These are phyloP conservation scores for Mythimna albipuncta DNA, from an alignment of 2,888 invertebrate genomes.

Conservation along the genomic window DNA sequence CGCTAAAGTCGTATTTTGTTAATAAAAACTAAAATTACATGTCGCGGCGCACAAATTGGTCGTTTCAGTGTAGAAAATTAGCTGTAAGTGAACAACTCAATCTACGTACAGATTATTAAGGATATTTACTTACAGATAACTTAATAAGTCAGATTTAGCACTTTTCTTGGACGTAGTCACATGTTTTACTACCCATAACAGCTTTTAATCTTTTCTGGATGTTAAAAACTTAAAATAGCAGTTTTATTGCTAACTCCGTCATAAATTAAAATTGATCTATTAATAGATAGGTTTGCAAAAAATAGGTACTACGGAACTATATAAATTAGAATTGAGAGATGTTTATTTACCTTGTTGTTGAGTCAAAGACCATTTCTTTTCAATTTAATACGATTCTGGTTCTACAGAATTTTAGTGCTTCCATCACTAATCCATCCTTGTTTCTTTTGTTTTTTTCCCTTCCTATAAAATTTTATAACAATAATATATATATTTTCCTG, in stretches of 20 bases:
- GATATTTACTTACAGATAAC: slow-evolving; percentile 78
- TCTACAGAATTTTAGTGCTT: too few relatives aligned
- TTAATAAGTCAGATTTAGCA: slow-evolving; percentile 79
- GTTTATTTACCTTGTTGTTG: too few relatives aligned
- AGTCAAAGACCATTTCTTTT: too few relatives aligned
- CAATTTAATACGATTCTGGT: too few relatives aligned
- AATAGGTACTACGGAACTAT: neutral
- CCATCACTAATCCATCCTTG: too few relatives aligned
- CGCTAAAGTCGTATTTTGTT: slow-evolving; percentile 50
- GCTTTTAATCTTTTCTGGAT: slow-evolving; percentile 72
- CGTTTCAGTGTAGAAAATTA: slow-evolving; percentile 68
- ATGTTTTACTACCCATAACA: slow-evolving; percentile 76
- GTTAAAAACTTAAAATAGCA: slow-evolving; percentile 65
- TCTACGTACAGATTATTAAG: slow-evolving; percentile 69
- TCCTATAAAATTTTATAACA: too few relatives aligned
- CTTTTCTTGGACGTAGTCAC: slow-evolving; percentile 66
- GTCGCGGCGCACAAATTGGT: slow-evolving; percentile 61
- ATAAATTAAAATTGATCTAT: slow-evolving; percentile 70
- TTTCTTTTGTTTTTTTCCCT: too few relatives aligned
- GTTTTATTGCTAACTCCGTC: slow-evolving; percentile 64
- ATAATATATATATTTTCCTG: too few relatives aligned
- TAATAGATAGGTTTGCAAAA: slow-evolving; percentile 16
- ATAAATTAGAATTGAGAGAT: neutral
- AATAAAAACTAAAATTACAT: slow-evolving; percentile 65
- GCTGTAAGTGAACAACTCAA: slow-evolving; percentile 67